These are phyloP conservation scores for Isichthys henryi DNA, from an alignment of 2,113 vertebrate genomes.

Conservation along the genomic window DNA sequence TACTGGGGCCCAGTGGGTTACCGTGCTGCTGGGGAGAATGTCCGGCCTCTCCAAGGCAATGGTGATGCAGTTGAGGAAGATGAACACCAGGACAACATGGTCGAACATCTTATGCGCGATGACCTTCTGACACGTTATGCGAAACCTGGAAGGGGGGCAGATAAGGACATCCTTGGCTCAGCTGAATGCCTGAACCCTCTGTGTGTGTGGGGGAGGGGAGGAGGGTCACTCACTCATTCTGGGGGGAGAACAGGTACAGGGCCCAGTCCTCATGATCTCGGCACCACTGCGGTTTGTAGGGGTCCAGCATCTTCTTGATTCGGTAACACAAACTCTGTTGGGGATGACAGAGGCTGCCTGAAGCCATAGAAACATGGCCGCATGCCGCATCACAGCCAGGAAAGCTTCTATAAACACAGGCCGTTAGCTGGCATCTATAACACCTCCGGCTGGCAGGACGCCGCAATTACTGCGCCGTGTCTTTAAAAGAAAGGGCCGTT, in stretches of 20 bases:
- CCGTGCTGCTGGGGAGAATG: constrained; percentile 84
- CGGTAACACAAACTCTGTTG: constrained; percentile 78
- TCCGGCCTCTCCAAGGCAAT: constrained; percentile 90
- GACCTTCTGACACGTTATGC: constrained; percentile 77
- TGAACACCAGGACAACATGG: constrained; percentile 85
- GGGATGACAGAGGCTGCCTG: background rate
- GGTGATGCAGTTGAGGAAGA: constrained; percentile 96
- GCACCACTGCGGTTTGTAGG: constrained; percentile 87
- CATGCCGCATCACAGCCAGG: background rate
- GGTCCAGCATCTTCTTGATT: constrained; percentile 74
- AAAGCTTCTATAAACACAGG: background rate
- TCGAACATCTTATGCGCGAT: constrained; percentile 96
- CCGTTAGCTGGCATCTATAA: background rate
- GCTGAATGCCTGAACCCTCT: background rate
- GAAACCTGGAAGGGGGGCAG: constrained; percentile 59
- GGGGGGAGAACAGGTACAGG: constrained; percentile 83
- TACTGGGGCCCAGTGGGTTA: constrained; percentile 11
- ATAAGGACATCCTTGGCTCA: background rate
- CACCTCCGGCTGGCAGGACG: background rate
- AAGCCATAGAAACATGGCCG: background rate
- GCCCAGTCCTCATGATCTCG: constrained; percentile 84
- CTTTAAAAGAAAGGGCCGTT: background rate
- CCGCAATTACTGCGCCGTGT: background rate
- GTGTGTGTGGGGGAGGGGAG: background rate
- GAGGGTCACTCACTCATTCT: constrained; percentile 70